Evolutionary conservation across 2,113 vertebrate species (phyloP).

Genomic region (Chunga burmeisteri): DNA sequence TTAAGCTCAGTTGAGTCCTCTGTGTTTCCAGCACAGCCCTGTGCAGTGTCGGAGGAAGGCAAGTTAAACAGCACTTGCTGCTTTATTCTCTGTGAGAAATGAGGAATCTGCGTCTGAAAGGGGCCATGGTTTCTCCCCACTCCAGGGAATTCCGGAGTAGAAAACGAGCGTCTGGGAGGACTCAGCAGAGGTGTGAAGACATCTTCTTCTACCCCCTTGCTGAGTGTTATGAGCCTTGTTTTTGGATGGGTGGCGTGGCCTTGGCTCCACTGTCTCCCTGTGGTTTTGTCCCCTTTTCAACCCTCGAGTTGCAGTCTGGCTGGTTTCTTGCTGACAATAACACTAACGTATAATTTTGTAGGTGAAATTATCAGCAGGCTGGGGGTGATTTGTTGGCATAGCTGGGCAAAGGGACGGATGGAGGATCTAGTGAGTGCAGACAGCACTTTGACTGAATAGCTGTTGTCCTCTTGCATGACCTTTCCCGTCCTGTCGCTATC

Average conservation of each 20-base stretch:
- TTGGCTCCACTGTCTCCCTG: fast-evolving
- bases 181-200: background rate
- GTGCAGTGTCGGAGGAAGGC: background rate
- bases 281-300: background rate
- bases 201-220: background rate
- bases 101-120: background rate
- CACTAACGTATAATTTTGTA: background rate
- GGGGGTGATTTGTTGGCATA: background rate
- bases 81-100: background rate
- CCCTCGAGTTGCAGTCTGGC: background rate
- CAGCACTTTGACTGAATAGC: background rate
- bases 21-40: background rate
- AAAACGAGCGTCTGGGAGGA: background rate
- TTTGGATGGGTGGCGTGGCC: background rate
- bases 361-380: background rate
- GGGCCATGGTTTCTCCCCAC: background rate
- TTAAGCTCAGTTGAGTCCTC: background rate
- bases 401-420: background rate
- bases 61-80: background rate
- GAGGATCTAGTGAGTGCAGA: background rate
- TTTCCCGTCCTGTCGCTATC: background rate
- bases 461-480: background rate
- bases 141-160: background rate
- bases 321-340: background rate
- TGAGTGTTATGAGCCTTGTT: background rate